Evolutionary conservation across 2,888 invertebrate species (phyloP).

Genomic region (Eupithecia subumbrata): DNA sequence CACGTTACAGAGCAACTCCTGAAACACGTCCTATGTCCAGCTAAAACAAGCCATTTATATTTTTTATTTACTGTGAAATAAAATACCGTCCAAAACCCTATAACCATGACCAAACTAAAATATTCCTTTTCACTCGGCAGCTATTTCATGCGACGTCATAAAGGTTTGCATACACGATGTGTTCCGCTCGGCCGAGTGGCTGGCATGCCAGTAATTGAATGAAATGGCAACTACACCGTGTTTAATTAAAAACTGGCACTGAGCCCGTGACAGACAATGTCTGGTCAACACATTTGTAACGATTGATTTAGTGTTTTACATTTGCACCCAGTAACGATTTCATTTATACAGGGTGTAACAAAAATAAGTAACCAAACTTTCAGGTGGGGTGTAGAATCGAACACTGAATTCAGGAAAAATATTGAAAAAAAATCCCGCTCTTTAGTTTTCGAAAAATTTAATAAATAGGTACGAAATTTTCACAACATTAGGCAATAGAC

Average conservation of each 20-base stretch:
- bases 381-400: no score
- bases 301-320: slow-evolving; percentile 38
- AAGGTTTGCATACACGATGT: slow-evolving; percentile 35
- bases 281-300: slow-evolving; percentile 41
- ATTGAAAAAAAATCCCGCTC: no score
- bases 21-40: slow-evolving; percentile 5
- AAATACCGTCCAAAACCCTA: slow-evolving; percentile 15
- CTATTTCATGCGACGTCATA: slow-evolving; percentile 35
- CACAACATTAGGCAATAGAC: no score
- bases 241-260: slow-evolving; percentile 58
- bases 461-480: no score
- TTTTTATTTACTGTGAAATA: slow-evolving; percentile 11
- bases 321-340: slow-evolving; percentile 17
- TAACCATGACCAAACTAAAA: slow-evolving; percentile 30
- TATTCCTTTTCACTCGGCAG: slow-evolving; percentile 31
- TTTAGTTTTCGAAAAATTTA: no score
- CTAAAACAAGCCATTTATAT: slow-evolving; percentile 2
- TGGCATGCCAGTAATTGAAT: slow-evolving; percentile 55
- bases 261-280: slow-evolving; percentile 40
- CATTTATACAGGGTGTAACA: not conserved
- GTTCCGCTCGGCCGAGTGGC: slow-evolving; percentile 35
- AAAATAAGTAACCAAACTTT: no score
- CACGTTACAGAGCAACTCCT: not conserved
- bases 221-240: slow-evolving; percentile 53
- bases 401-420: no score